Base-by-base conservation (phyloP, 2,888 invertebrate genomes). In the Polymixis flavicincta region DNA sequence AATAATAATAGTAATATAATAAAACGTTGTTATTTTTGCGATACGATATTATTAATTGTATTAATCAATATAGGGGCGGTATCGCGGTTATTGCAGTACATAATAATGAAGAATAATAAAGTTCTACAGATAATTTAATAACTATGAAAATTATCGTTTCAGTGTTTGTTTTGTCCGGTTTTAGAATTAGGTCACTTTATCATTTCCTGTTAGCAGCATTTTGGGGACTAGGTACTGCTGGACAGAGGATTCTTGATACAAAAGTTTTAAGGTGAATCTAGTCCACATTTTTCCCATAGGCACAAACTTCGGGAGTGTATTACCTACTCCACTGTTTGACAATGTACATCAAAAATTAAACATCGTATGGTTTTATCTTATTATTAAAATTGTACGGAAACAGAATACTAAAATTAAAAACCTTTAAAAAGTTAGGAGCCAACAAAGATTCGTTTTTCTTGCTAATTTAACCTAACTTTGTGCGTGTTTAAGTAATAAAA, bases 1-100 rank as follows among this genome's bases (percentile, higher is more conserved):
- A 63, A 22, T 59, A 55, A 48, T 50, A 65, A 25, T 61, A 32
- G 13, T 59, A 28, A 32, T 54, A 32, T 52, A 37, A 69, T 74
- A 66, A 76, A 64, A 37, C 71, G 48, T 76, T 57, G 55, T 75
- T 82, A 79, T 76, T 73, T 73, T 73, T 78, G 60, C 28, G 60
- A 55, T 61, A 74, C 42, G 50, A 57, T 63, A 71, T 60, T 71
- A 65, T 55, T 75, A 70, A 76, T 72, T 76, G 57, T 25, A 67
- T 45, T 84, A 65, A 82, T 73, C 76, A 71, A 70, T 54, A 50
- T 69, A 69, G 65, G 76, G 57, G 25, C 45, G n/a, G 19, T 78
- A 80, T 76, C 68, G 71, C 22, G 45, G 69, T 71, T 74, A 74
- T 70, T 71, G 70, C 37, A 61, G 5, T 37, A 37, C 37, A 68